phyloP scores from a whole-genome alignment of 2,888 invertebrate genomes.

The Zygogramma bicolorata region DNA sequence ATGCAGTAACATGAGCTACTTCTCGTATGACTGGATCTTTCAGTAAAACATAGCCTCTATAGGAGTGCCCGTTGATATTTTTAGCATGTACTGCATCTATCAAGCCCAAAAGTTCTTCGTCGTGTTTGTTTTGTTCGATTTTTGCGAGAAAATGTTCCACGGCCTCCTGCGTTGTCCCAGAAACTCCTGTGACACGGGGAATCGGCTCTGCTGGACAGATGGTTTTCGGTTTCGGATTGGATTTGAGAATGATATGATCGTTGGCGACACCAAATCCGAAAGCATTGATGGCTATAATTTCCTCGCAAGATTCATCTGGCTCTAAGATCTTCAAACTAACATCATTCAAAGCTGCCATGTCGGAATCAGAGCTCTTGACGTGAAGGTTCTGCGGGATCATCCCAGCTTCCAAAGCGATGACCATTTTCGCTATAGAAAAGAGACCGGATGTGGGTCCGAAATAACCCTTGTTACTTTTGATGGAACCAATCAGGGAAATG shows the following conservation, averaged over 20 bases:
- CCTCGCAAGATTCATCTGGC: conserved; percentile 86
- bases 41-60: conserved; percentile 84
- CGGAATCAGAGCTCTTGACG: conserved; percentile 85
- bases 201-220: conserved; percentile 70
- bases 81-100: conserved; percentile 80
- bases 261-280: conserved; percentile 99
- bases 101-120: conserved; percentile 82
- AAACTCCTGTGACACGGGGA: conserved; percentile 80
- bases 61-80: conserved; percentile 81
- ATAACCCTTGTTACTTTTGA: conserved; percentile 99
- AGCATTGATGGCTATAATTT: conserved; percentile 93
- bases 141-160: conserved; percentile 76
- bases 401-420: conserved; percentile 93
- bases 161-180: conserved; percentile 88
- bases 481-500: conserved; percentile 93
- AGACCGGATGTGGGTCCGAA: conserved; percentile 94
- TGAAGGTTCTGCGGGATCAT: conserved; percentile 93
- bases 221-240: conserved; percentile 79
- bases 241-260: conserved; percentile 89
- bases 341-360: conserved; percentile 91
- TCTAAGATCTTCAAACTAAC: conserved; percentile 93
- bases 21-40: conserved; percentile 70
- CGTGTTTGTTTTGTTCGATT: conserved; percentile 72
- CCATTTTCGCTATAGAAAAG: conserved; percentile 89
- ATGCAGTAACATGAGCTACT: conserved; percentile 67